Percentiles rank a stretch among this genome's conserved stretches.
Conservation (phyloP, 2,113 vertebrate species). For the Gambusia holbrooki region DNA sequence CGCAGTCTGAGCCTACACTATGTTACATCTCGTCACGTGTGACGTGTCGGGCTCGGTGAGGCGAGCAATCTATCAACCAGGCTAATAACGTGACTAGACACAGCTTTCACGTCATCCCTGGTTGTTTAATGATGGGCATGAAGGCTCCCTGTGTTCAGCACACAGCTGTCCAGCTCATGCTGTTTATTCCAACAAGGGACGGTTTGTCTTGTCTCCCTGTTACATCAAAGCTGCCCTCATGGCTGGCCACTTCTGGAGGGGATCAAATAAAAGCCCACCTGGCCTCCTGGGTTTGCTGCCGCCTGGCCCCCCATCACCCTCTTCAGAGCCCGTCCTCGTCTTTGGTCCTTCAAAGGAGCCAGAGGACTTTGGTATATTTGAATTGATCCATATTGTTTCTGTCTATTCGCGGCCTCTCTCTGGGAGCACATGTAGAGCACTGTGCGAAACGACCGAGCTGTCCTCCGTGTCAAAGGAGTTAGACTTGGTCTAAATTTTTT, state of each 20-base stretch:
- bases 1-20: neutral
- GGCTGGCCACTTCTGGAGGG: conserved; percentile 45
- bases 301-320: conserved; percentile 29
- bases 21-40: neutral
- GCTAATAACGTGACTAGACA: conserved; percentile 27
- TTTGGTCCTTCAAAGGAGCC: conserved; percentile 43
- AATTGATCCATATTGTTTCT: conserved; percentile 41
- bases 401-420: conserved; percentile 30
- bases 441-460: neutral
- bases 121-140: conserved; percentile 59
- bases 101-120: neutral
- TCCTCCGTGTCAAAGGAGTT: neutral
- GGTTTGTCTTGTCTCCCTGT: conserved; percentile 61
- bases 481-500: neutral
- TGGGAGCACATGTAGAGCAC: conserved; percentile 39
- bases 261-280: conserved; percentile 70
- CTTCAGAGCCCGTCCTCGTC: conserved; percentile 18
- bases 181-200: conserved; percentile 61
- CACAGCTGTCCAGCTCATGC: conserved; percentile 56
- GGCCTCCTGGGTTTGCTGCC: conserved; percentile 51
- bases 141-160: conserved; percentile 32
- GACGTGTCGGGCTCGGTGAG: conserved; percentile 18
- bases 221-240: conserved; percentile 68
- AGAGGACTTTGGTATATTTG: conserved; percentile 42
- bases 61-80: conserved; percentile 40